phyloP scores from a whole-genome alignment of 2,797 vertebrate genomes.

The Cynodonichthys magdalenae region DNA sequence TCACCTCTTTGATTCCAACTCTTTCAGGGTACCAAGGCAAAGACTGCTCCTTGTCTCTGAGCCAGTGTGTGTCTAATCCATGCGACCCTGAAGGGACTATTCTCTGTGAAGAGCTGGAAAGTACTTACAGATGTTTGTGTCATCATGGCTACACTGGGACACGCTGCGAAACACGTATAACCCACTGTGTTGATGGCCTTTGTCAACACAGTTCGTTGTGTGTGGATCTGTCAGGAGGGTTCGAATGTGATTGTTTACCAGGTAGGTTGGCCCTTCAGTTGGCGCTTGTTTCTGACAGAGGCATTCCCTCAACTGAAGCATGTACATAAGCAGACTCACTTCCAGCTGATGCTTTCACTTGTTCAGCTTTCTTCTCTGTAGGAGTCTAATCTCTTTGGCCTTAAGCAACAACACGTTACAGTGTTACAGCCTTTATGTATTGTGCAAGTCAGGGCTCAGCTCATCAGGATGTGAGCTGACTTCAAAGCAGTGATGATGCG shows the following conservation, averaged over 20 bases:
- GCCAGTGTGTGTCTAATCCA: conserved; percentile 73
- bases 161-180: conserved; percentile 74
- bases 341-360: conserved; percentile 46
- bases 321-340: conserved; percentile 25
- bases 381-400: conserved; percentile 64
- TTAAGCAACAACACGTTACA: conserved; percentile 61
- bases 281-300: conserved; percentile 28
- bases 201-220: conserved; percentile 79
- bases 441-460: conserved; percentile 42
- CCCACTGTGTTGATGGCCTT: conserved; percentile 75
- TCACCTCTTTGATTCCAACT: conserved; percentile 71
- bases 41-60: conserved; percentile 73
- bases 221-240: conserved; percentile 69
- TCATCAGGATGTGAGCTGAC: conserved; percentile 52
- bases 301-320: conserved; percentile 33
- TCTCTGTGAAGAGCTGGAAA: conserved; percentile 73
- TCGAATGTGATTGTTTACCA: conserved; percentile 76
- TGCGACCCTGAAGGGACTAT: conserved; percentile 71
- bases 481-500: conserved; percentile 45
- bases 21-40: conserved; percentile 70
- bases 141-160: conserved; percentile 69
- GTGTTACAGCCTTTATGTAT: conserved; percentile 52
- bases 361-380: conserved; percentile 54
- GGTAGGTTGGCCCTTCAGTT: conserved; percentile 49
- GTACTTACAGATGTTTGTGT: conserved; percentile 78